Conservation (phyloP, 2,113 vertebrate genomes). For the Hydrochoerus hydrochaeris region DNA sequence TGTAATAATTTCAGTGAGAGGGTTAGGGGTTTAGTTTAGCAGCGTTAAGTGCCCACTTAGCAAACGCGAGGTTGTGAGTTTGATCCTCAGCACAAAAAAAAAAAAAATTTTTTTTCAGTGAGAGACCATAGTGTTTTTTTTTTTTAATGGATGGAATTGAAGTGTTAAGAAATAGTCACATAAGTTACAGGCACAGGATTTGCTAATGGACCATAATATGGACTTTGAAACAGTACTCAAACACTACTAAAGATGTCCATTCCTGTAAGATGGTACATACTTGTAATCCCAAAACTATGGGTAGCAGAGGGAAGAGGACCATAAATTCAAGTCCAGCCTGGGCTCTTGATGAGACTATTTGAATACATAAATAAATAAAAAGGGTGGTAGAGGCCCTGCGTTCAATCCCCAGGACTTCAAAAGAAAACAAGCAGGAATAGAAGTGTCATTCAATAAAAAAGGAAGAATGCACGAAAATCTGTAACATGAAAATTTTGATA, state of each 20-base stretch:
- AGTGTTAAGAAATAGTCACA: background rate
- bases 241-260: background rate
- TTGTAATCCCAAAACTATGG: background rate
- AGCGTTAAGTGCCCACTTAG: too few relatives aligned
- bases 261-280: background rate
- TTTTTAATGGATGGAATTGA: background rate
- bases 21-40: too few relatives aligned
- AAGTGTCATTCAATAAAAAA: background rate
- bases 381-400: background rate
- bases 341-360: background rate
- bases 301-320: background rate
- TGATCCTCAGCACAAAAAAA: too few relatives aligned
- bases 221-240: slow-evolving; percentile 12
- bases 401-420: background rate
- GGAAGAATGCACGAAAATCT: background rate
- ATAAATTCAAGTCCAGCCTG: background rate
- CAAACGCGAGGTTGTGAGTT: too few relatives aligned
- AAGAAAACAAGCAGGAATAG: background rate
- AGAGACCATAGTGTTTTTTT: background rate
- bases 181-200: background rate
- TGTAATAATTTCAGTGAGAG: background rate
- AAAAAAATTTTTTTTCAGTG: too few relatives aligned
- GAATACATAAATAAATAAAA: background rate
- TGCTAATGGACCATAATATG: background rate
- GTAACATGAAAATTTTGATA: background rate